phyloP scores from a whole-genome alignment of 1,140 invertebrate genomes.

The Phymastichus coffea region DNA sequence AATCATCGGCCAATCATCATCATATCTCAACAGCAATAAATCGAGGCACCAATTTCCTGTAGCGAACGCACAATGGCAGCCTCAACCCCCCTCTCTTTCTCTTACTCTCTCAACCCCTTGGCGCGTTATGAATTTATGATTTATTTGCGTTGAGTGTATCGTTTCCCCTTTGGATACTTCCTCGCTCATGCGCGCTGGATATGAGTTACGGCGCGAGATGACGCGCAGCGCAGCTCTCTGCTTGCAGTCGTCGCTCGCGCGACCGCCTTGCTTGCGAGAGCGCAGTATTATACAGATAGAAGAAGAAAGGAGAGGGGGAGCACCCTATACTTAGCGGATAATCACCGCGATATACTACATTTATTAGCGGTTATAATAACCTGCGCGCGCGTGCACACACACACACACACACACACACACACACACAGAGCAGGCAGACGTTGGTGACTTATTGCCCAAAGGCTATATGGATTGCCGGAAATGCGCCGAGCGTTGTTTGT shows the following conservation, averaged over 20 bases:
- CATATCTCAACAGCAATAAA: no score
- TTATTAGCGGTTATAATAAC: slow-evolving; percentile 53
- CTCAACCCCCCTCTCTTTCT: background rate
- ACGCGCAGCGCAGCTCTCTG: no score
- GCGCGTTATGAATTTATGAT: slow-evolving; percentile 49
- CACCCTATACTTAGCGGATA: slow-evolving; percentile 54
- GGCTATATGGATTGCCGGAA: slow-evolving; percentile 9
- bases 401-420: no score
- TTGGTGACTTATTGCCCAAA: slow-evolving; percentile 19
- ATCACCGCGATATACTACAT: slow-evolving; percentile 53
- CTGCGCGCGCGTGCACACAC: slow-evolving; percentile 27
- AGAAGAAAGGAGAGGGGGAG: background rate
- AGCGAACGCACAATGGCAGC: no score
- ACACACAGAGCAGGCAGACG: no score
- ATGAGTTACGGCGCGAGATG: slow-evolving; percentile 49
- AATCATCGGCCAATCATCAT: no score
- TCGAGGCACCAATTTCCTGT: no score
- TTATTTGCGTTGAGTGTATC: slow-evolving; percentile 41
- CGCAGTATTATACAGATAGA: background rate
- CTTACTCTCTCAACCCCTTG: slow-evolving; percentile 2
- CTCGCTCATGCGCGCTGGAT: slow-evolving; percentile 31
- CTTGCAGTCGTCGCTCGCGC: slow-evolving; percentile 50
- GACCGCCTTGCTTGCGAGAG: slow-evolving; percentile 35
- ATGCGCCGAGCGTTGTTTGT: no score
- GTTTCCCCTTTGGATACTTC: no score